These are phyloP conservation scores for Sinelater perroti DNA, from an alignment of 2,888 invertebrate species.

Conservation along the genomic window DNA sequence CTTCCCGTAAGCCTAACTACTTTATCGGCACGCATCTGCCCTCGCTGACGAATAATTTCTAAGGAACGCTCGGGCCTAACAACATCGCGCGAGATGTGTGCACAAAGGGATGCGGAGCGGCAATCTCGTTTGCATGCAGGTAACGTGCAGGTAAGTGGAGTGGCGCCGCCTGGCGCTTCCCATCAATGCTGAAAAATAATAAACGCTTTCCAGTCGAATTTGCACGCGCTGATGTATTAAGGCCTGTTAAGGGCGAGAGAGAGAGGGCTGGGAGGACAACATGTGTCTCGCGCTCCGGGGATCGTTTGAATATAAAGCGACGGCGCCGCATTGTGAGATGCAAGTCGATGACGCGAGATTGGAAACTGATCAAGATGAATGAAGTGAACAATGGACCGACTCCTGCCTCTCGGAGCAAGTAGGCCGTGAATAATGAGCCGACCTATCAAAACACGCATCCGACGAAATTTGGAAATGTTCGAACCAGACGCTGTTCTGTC, in stretches of 20 bases:
- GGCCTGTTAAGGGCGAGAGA: conserved; percentile 6
- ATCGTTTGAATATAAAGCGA: conserved; percentile 50
- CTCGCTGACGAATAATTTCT: conserved; percentile 16
- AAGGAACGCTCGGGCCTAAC: conserved; percentile 19
- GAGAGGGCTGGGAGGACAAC: conserved; percentile 25
- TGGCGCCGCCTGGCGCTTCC: conserved; percentile 27
- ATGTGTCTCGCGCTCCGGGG: conserved; percentile 35
- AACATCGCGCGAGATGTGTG: too few relatives aligned
- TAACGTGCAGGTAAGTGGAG: conserved; percentile 12
- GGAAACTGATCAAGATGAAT: conserved; percentile 58
- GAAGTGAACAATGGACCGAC: conserved; percentile 47
- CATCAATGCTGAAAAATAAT: conserved; percentile 28
- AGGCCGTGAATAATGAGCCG: conserved; percentile 47
- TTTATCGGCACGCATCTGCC: conserved; percentile 19
- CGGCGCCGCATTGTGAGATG: conserved; percentile 37
- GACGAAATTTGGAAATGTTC: conserved; percentile 24
- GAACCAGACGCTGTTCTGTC: neutral
- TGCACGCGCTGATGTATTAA: conserved; percentile 23
- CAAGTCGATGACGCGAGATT: conserved; percentile 43
- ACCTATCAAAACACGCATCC: conserved; percentile 40
- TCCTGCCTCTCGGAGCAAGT: conserved; percentile 31
- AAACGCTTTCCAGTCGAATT: conserved; percentile 25
- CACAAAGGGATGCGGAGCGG: conserved; percentile 33
- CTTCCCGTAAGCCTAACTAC: conserved; percentile 23
- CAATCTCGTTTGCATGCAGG: conserved; percentile 31